Base-by-base conservation (phyloP, 35 echinoderm and acorn worm species). In the Acanthaster planci region DNA sequence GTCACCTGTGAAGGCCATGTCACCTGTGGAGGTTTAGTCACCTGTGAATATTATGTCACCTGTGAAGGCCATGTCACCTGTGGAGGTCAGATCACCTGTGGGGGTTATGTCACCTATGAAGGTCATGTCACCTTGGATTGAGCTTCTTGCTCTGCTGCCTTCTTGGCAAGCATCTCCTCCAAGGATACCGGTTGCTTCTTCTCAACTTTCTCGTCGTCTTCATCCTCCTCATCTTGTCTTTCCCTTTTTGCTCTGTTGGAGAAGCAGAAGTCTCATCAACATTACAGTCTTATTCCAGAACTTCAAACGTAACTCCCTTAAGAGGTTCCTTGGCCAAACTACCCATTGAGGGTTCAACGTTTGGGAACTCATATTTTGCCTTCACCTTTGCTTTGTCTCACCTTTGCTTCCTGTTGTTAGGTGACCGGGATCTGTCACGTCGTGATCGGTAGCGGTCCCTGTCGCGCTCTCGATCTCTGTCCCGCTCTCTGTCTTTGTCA, bases 181-280 rank as follows among this genome's bases (percentile, higher is more conserved):
- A 97, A 59, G 22, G 94, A 97, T 8, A 97, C 22, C 12, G 94
- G 93, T 67, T 97, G 89, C 38, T 97, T 97, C 90, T 97, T 97
- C 47, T 85, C 39, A 19, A 26, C 31, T 42, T 89, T 64, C 37
- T 78, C 19, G 23, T 92, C 86, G 18, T 97, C 90, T 52, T 89
- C 90, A 39, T 92, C 85, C 36, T 85, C 82, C 37, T 89, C 82
- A 40, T 85, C 51, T 42, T 15, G 1, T 36, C 72, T 82, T 8
- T 84, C 52, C 26, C n/a, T 36, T 76, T 47, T 72, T 3, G 7
- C 7, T 81, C 42, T 67, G 38, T 67, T 40, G 32, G 72, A 34
- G 32, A 72, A 22, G 82, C n/a, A 21, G 34, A 22, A 47, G 8
- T 47, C 12, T 4, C 12, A 47, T 47, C 42, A 47, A 47, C 5